Evolutionary conservation across 2,888 invertebrate species (phyloP).

Genomic region (Anodontia alba): DNA sequence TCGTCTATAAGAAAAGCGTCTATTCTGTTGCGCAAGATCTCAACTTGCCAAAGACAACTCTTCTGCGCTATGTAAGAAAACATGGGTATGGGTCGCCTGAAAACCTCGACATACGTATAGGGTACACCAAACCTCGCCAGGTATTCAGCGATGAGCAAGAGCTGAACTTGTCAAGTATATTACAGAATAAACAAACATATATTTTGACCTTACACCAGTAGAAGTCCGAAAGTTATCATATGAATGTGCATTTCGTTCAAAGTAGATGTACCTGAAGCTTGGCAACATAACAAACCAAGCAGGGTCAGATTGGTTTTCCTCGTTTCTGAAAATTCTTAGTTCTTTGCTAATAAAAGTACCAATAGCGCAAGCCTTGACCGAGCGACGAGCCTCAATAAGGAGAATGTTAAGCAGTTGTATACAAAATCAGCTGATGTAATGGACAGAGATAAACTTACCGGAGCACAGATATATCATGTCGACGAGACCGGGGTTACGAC

Average conservation of each 20-base stretch:
- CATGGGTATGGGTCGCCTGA: background rate
- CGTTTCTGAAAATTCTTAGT: constrained; percentile 34
- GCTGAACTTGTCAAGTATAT: constrained; percentile 9
- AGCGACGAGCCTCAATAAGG: constrained; percentile 49
- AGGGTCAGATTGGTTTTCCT: constrained; percentile 57
- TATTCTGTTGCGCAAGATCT: background rate
- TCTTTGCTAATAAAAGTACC: constrained; percentile 47
- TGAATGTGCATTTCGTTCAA: constrained; percentile 37
- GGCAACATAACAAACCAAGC: constrained; percentile 44
- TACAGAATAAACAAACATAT: constrained; percentile 32
- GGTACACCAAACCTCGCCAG: background rate
- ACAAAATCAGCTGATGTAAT: constrained; percentile 43
- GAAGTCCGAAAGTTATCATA: constrained; percentile 45
- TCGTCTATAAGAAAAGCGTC: background rate
- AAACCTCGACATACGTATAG: background rate
- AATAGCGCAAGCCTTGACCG: constrained; percentile 54
- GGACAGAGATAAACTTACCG: constrained; percentile 34
- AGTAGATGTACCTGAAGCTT: constrained; percentile 38
- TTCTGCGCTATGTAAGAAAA: background rate
- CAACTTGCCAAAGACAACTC: background rate
- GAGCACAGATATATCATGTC: constrained; percentile 46
- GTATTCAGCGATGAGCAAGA: constrained; percentile 19
- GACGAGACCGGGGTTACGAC: constrained; percentile 60
- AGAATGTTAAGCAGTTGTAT: constrained; percentile 39
- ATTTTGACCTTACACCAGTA: constrained; percentile 42